Base-by-base conservation (phyloP, 2,888 invertebrate species). In the Idaea biselata region DNA sequence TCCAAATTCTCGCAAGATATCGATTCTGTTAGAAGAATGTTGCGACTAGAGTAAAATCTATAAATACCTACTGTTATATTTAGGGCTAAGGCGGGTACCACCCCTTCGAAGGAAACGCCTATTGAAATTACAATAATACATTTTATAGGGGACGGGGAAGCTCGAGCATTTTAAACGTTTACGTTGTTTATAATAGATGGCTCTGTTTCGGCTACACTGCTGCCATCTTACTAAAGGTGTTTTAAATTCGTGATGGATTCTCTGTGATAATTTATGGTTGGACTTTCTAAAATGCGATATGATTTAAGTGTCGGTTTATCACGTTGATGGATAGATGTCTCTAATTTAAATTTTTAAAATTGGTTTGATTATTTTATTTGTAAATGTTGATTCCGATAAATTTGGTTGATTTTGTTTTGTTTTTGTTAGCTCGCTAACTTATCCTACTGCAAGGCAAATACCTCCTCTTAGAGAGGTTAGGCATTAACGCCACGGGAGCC, bases 31-130 rank as follows among this genome's bases (percentile, higher is more conserved):
- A 33, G 33, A 54, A 31, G 56, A 62, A 60, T 58, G 58, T 60
- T 66, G 63, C 11, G 44, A 44, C 3, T 44, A 57, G 60, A 56
- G 58, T 53, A 54, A 61, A 59, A 58, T 64, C 65, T 62, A 65
- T 73, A 73, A 68, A 76, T 80, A 79, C 78, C 78, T 79, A 80
- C 72, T 70, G 61, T 54, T 60, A 66, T 73, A 60, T 66, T 76
- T 71, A 75, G 80, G 80, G 81, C 73, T 61, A 70, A 33, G 60
- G 60, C 67, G 69, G 75, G 85, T 73, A 79, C 83, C 86, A 83
- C 87, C 87, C 84, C 82, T 83, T 73, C 67, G 58, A 67, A 71
- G 82, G 80, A 74, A 75, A 82, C 87, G 87, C 87, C 75, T 77
- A 76, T 71, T 73, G 67, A 66, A 73, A 78, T 71, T 69, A 63